Percentiles rank a stretch among this genome's conserved stretches.
Conservation (phyloP, 2,888 invertebrate genomes). For the Germaria angustata region DNA sequence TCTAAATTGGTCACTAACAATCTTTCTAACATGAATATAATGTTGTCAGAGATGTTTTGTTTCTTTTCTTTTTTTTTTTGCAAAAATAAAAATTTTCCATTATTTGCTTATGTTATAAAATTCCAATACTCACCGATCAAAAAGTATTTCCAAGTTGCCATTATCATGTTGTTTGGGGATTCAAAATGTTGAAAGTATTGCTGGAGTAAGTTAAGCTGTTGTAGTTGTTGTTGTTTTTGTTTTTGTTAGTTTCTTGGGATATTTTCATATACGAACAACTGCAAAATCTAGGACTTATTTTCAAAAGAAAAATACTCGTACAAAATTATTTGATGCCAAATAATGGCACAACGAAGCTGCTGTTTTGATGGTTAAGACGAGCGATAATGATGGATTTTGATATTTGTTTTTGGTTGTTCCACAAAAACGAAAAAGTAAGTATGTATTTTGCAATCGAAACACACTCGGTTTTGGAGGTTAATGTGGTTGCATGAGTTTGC, state of each 20-base stretch:
- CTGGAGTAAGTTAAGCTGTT: not conserved
- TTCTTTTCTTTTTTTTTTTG: too few species aligned
- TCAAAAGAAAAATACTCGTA: not conserved
- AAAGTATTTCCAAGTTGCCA: conserved; percentile 71
- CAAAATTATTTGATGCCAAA: conserved; percentile 32
- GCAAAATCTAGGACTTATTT: conserved; percentile 23
- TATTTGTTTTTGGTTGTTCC: conserved; percentile 31
- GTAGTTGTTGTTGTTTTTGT: not conserved
- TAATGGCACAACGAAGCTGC: conserved; percentile 7
- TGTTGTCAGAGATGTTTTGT: conserved; percentile 11
- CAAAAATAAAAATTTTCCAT: not conserved
- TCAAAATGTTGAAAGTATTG: not conserved
- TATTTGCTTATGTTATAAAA: conserved; percentile 16
- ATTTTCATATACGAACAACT: conserved; percentile 6
- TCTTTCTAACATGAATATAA: conserved; percentile 1
- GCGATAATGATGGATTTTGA: not conserved
- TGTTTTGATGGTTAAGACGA: not conserved
- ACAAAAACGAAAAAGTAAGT: not conserved
- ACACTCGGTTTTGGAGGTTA: not conserved
- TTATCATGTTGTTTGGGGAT: conserved; percentile 35
- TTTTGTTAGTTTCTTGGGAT: not conserved
- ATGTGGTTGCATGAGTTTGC: not conserved
- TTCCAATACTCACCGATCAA: conserved; percentile 73
- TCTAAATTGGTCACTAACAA: conserved; percentile 12
- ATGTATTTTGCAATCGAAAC: not conserved